phyloP scores from a whole-genome alignment of 2,888 invertebrate genomes.

The Aporophyla nigra region DNA sequence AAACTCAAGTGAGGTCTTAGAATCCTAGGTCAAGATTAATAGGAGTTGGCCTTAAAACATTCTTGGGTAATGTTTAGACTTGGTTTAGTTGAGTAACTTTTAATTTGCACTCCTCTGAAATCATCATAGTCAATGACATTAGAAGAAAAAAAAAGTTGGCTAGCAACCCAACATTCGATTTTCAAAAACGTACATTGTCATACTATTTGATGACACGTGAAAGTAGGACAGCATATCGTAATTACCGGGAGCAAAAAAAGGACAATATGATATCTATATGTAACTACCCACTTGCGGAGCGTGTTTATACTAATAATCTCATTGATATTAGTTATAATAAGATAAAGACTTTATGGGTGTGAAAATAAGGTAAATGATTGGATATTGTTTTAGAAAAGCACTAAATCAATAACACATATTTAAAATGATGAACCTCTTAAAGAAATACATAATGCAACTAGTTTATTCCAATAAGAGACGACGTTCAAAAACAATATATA shows the following conservation, averaged over 20 bases:
- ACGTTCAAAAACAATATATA: not conserved
- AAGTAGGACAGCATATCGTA: too few species aligned
- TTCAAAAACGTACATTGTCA: too few species aligned
- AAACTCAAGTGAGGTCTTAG: slow-evolving; percentile 1
- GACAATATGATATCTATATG: too few species aligned
- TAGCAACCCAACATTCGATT: too few species aligned
- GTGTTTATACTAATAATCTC: too few species aligned
- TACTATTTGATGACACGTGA: too few species aligned
- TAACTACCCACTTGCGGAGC: too few species aligned
- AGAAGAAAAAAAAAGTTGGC: too few species aligned
- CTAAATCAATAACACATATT: not conserved
- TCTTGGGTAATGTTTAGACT: not conserved
- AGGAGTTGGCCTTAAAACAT: slow-evolving; percentile 6
- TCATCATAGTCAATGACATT: not conserved
- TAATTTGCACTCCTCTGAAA: not conserved
- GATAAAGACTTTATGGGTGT: not conserved
- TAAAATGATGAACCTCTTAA: too few species aligned
- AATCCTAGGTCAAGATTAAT: slow-evolving; percentile 24
- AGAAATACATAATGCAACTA: not conserved
- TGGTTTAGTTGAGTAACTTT: not conserved
- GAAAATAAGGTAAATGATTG: not conserved
- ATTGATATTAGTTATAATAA: too few species aligned
- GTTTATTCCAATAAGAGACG: too few species aligned
- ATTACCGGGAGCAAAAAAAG: too few species aligned
- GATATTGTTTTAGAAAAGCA: not conserved